These are phyloP conservation scores for Tachina grossa DNA, from an alignment of 2,888 invertebrate species.

Conservation along the genomic window DNA sequence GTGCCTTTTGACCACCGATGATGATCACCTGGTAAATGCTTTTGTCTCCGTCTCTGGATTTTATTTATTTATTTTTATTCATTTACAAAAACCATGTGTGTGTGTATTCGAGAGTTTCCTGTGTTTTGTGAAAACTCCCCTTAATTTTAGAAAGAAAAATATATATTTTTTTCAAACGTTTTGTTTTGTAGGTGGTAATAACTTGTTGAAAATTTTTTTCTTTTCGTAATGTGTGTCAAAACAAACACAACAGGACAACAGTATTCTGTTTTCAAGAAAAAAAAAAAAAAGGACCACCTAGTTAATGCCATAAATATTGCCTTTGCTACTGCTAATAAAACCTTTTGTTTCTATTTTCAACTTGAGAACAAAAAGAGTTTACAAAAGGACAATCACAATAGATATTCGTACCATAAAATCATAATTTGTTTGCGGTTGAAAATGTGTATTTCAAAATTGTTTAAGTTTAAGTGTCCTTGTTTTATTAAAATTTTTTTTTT, in stretches of 20 bases:
- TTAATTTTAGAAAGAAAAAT: not conserved
- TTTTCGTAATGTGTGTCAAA: conserved; percentile 55
- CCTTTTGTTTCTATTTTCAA: conserved; percentile 19
- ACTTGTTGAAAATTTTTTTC: conserved; percentile 16
- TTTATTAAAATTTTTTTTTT: conserved; percentile 25
- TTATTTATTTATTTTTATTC: conserved; percentile 22
- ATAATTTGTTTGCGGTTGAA: conserved; percentile 63
- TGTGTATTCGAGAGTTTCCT: conserved; percentile 27
- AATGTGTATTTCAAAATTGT: conserved; percentile 23
- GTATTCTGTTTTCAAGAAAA: not conserved
- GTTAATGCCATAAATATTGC: not conserved
- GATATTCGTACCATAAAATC: conserved; percentile 41
- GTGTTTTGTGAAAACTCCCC: conserved; percentile 27
- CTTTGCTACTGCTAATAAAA: conserved; percentile 2
- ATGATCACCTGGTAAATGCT: conserved; percentile 3
- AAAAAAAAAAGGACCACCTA: conserved; percentile 47
- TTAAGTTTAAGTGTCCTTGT: conserved; percentile 47
- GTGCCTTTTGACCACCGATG: conserved; percentile 3
- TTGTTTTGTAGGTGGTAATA: conserved; percentile 57
- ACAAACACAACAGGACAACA: conserved; percentile 65
- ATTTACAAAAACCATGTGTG: not conserved
- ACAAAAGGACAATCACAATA: conserved; percentile 19
- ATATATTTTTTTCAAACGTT: conserved; percentile 9
- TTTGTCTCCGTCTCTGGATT: not conserved
- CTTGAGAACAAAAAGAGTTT: conserved; percentile 1